phyloP scores from a whole-genome alignment of 2,888 invertebrate species.

The Frankliniella intonsa region DNA sequence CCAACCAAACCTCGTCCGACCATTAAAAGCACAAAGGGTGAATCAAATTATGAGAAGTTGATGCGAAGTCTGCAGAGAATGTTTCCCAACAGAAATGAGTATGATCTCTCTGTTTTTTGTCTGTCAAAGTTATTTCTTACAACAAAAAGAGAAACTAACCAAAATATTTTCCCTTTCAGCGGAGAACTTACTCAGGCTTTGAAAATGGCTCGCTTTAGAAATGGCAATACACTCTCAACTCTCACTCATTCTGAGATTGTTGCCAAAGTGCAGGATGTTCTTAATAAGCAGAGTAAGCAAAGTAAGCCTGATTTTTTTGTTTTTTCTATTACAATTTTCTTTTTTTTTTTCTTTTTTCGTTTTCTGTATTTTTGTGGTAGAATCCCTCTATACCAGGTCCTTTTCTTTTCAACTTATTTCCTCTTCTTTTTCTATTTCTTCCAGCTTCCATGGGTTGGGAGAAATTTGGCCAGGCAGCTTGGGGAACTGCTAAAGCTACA shows the following conservation, averaged over 20 bases:
- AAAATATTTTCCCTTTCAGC: neutral
- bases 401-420: neutral
- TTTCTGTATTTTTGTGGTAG: neutral
- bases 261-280: neutral
- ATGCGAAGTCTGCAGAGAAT: conserved; percentile 3
- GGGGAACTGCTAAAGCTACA: neutral
- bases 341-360: too few relatives aligned
- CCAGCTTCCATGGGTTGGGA: neutral
- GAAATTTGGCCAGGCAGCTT: neutral
- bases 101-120: neutral
- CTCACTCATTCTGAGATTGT: conserved; percentile 11
- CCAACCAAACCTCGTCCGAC: neutral
- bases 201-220: neutral
- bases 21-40: neutral
- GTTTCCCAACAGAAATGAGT: neutral
- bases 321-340: too few relatives aligned
- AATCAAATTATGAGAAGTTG: conserved; percentile 7
- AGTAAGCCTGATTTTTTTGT: neutral
- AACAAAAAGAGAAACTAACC: too few relatives aligned
- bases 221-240: neutral
- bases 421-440: neutral
- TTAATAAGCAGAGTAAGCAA: neutral
- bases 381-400: neutral
- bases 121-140: too few relatives aligned
- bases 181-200: neutral